phyloP scores from a whole-genome alignment of 2,113 vertebrate genomes.

The Ictalurus punctatus region DNA sequence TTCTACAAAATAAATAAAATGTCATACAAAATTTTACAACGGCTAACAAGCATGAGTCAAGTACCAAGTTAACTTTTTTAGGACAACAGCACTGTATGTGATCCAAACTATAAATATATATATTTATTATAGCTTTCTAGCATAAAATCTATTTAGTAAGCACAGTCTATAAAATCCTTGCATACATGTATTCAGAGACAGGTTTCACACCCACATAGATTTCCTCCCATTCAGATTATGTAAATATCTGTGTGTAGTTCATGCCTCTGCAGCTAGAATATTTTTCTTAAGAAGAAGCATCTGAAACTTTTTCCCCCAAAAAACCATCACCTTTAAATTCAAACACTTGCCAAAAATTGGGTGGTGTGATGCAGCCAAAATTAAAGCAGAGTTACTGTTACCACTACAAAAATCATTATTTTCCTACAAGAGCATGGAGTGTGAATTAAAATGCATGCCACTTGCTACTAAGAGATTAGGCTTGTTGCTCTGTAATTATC shows the following conservation, averaged over 20 bases:
- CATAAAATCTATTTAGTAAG: neutral
- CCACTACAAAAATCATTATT: neutral
- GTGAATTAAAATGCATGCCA: neutral
- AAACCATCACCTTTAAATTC: neutral
- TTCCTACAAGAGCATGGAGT: neutral
- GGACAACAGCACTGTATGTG: neutral
- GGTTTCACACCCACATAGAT: neutral
- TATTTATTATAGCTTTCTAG: neutral
- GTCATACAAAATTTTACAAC: neutral
- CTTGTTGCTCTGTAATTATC: constrained; percentile 16
- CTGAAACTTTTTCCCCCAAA: too few species aligned
- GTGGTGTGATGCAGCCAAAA: too few species aligned
- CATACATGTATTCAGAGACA: neutral
- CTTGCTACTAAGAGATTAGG: constrained; percentile 13
- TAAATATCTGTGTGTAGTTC: neutral
- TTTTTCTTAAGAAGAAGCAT: too few species aligned
- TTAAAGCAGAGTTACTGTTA: neutral
- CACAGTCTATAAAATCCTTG: neutral
- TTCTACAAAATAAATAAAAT: constrained; percentile 11
- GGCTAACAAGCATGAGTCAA: neutral
- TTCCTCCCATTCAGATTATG: neutral
- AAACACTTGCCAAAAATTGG: too few species aligned
- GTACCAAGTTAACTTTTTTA: neutral
- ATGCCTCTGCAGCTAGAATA: too few species aligned
- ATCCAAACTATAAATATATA: neutral